These are phyloP conservation scores for Platalea minor DNA, from an alignment of 2,797 vertebrate genomes.

Conservation along the genomic window DNA sequence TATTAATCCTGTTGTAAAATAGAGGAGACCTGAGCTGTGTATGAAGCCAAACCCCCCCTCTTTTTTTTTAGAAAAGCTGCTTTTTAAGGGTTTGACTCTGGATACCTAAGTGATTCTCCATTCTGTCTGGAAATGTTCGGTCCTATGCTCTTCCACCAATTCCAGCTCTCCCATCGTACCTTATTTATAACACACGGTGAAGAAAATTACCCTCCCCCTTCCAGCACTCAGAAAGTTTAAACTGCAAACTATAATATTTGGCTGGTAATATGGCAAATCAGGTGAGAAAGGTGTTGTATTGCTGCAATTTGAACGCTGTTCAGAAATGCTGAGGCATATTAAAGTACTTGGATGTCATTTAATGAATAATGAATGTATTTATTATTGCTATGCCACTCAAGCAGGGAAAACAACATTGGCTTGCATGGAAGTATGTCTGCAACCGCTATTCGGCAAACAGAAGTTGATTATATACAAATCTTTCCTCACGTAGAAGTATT, in stretches of 20 bases:
- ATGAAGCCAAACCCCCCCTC: neutral
- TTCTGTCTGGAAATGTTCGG: neutral
- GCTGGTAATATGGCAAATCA: neutral
- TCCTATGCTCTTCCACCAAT: neutral
- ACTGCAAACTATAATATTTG: neutral
- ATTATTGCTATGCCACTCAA: slow-evolving; percentile 10
- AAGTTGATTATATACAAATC: neutral
- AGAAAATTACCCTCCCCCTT: neutral
- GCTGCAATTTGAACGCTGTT: neutral
- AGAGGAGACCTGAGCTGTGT: neutral
- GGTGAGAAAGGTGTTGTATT: neutral
- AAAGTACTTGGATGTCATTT: neutral
- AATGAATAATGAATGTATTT: slow-evolving; percentile 59
- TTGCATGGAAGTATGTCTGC: neutral
- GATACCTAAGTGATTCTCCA: neutral
- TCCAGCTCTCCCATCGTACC: neutral
- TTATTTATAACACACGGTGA: neutral
- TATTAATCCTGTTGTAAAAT: neutral
- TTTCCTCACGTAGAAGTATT: neutral
- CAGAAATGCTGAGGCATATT: neutral
- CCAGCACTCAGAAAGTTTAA: neutral
- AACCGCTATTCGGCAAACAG: neutral
- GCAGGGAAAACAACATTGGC: neutral
- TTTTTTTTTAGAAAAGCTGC: neutral
- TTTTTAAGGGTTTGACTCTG: neutral